These are phyloP conservation scores for Scomber scombrus DNA, from an alignment of 2,113 vertebrate species.

Conservation along the genomic window DNA sequence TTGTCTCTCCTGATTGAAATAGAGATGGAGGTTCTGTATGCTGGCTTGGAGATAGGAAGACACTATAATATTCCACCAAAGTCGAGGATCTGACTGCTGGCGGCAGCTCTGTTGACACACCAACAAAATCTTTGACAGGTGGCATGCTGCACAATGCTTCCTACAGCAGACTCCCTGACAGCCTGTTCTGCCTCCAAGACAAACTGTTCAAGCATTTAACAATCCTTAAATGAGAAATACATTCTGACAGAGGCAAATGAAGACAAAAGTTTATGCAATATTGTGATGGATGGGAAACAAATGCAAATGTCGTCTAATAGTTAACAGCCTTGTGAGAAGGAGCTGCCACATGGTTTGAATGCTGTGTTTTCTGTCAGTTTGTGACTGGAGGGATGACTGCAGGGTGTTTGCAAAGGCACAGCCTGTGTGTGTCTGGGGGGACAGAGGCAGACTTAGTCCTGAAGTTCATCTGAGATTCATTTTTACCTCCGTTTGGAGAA, in stretches of 20 bases:
- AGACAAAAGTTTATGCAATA: slow-evolving; percentile 1
- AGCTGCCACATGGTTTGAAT: slow-evolving; percentile 37
- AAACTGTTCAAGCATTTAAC: slow-evolving; percentile 42
- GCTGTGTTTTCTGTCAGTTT: slow-evolving; percentile 22
- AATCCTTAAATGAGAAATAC: slow-evolving; percentile 19
- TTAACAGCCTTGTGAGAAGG: slow-evolving; percentile 2
- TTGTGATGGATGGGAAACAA: slow-evolving; percentile 41
- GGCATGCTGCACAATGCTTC: neutral
- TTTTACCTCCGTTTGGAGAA: slow-evolving; percentile 1
- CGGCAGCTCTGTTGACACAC: slow-evolving; percentile 39
- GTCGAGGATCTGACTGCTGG: slow-evolving; percentile 9
- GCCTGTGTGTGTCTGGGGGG: slow-evolving; percentile 1
- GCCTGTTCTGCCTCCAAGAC: slow-evolving; percentile 18
- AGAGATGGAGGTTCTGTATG: slow-evolving; percentile 13
- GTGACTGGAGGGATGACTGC: slow-evolving; percentile 35
- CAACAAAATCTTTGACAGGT: slow-evolving; percentile 46
- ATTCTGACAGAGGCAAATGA: slow-evolving; percentile 31
- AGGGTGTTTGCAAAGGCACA: slow-evolving; percentile 31
- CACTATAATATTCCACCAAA: slow-evolving; percentile 2
- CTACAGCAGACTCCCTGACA: slow-evolving; percentile 29
- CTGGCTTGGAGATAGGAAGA: slow-evolving; percentile 15
- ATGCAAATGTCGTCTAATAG: slow-evolving; percentile 4
- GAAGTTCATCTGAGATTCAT: slow-evolving; percentile 23
- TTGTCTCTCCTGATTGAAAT: neutral
- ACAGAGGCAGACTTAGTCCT: neutral